Base-by-base conservation (phyloP, 2,888 invertebrate species). In the Meiosimyza platycephala region DNA sequence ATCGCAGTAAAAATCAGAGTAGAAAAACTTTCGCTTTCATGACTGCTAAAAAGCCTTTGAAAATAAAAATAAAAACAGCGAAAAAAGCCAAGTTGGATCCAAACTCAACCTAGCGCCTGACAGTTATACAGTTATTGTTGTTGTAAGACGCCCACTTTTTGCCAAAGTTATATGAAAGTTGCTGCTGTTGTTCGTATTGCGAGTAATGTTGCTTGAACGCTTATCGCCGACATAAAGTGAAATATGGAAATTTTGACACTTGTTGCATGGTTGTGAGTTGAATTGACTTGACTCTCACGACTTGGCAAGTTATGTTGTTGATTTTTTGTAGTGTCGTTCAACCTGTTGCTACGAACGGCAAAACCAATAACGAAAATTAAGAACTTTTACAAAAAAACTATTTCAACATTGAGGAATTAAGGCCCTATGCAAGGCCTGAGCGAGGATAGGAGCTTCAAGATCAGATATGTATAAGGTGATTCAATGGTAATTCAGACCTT, bases 191-290 rank as follows among this genome's bases (percentile, higher is more conserved):
- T 22, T 69, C 48, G 59, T 73, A 67, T 50, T 64, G 74, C 55
- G 75, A 76, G 73, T 74, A 69, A 70, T 70, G 77, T 77, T 76
- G 71, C 69, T 40, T 40, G 40, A 40, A 9, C 40, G 9, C 40
- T 40, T 40, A 81, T 79, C 82, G 79, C 79, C 76, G 81, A 78
- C 81, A 81, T 79, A 79, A 57, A 51, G 59, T 72, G 51, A 59
- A 59, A 59, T 66, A 66, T 65, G 33, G 40, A 66, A 57, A 59
- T 57, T 66, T 50, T 72, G 66, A 59, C 71, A 72, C 65, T 66
- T 59, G 69, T 60, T 60, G 69, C 51, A 60, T 68, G 16, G 9
- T 54, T n/a, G 54, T 54, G n/a, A 54, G 13, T 28, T 28, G 28
- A 28, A 12, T 51, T 51, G 52, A 52, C 9, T 67, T 51, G 22